Evolutionary conservation across 23 tunicate genomes (phyloP).

Genomic region (Aplidium turbinatum): DNA sequence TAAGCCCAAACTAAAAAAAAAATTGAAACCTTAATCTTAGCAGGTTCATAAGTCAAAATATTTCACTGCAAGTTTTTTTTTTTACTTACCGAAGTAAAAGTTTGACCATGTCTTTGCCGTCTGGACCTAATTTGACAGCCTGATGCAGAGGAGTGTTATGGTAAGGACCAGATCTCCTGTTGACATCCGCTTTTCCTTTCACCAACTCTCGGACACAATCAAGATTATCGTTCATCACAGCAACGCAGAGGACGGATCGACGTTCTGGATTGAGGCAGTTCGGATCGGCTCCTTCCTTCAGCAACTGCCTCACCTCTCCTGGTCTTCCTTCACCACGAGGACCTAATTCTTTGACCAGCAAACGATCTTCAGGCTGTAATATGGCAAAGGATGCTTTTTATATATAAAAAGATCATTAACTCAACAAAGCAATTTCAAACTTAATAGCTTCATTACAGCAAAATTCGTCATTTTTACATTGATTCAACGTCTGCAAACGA

Average conservation of each 20-base stretch:
- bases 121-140: constrained; percentile 92
- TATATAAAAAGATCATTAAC: too few relatives aligned
- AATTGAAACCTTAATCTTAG: too few relatives aligned
- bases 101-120: constrained; percentile 88
- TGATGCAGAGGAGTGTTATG: constrained; percentile 76
- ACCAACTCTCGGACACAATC: constrained; percentile 63
- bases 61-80: too few relatives aligned
- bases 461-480: too few relatives aligned
- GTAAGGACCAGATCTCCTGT: constrained; percentile 67
- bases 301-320: constrained; percentile 64
- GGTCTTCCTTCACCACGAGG: constrained; percentile 86
- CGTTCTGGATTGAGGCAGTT: constrained; percentile 76
- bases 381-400: too few relatives aligned
- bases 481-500: too few relatives aligned
- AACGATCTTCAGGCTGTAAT: constrained; percentile 86
- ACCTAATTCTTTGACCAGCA: constrained; percentile 89
- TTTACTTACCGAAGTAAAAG: constrained; percentile 83
- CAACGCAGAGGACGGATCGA: constrained; percentile 50
- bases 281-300: constrained; percentile 87
- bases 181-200: constrained; percentile 78
- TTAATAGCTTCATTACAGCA: too few relatives aligned
- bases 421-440: too few relatives aligned
- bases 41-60: too few relatives aligned
- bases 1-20: too few relatives aligned
- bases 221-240: constrained; percentile 58